Evolutionary conservation across 1,140 invertebrate species (phyloP), one percentile per base, ranked within the genome.

Genomic region (Notospermus geniculatus): DNA sequence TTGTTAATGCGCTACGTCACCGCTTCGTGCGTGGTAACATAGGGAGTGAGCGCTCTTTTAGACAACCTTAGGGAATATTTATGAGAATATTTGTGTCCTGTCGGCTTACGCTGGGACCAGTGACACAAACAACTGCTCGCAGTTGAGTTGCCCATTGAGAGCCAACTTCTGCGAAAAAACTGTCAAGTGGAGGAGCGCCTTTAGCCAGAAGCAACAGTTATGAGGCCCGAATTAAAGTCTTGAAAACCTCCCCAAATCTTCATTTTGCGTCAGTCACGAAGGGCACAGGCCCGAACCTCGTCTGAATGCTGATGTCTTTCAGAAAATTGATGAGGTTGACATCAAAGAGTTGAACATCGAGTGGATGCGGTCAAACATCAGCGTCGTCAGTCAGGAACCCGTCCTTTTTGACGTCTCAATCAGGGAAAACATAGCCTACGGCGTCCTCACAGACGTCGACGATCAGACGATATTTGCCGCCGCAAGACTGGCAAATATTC

Each of bases 351-450:
- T 86, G 19, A 77, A 80, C 70, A 71, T 85, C 2, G 64, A 75
- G 0, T 79, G 75, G 60, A 59, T 85, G 2, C 82, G 89, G 39
- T 82, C 83, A 5, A 84, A 88, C 61, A 79, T 91, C 56, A 88
- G 88, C 23, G 85, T 90, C 29, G 89, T 91, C 0, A 88, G 86
- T 11, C 90, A 92, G 82, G 92, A 95, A 75, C 92, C 93, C 1
- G 88, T 92, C 30, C 83, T 96, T 0, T 95, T 95, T 78, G 90
- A 92, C 75, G 84, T 87, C 41, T 91, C 89, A 19, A 92, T 96
- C 65, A 85, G 84, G 0, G 90, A 95, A 70, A 96, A 96, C 76
- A 94, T 95, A 68, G 87, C 87, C 0, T 95, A 95, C 75, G 93
- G 93, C 23, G 80, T 89, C 13, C 72, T 82, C 0, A 86, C 89